A percentile compares a stretch with the other conserved stretches of the same genome.
phyloP scores from a whole-genome alignment of 2,113 vertebrate species.

The Pandion haliaetus region DNA sequence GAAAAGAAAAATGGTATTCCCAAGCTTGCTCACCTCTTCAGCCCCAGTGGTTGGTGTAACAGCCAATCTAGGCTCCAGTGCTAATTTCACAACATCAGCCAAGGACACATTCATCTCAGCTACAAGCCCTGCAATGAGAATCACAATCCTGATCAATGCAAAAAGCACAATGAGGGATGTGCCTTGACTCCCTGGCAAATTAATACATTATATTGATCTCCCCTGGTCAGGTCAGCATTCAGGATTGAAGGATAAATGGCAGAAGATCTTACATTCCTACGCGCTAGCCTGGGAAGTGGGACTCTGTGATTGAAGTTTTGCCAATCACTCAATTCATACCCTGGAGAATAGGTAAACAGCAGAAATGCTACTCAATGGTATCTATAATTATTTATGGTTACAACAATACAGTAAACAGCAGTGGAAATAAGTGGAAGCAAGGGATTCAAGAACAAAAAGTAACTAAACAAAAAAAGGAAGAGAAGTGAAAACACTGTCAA shows the following conservation, averaged over 20 bases:
- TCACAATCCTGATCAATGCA: constrained; percentile 33
- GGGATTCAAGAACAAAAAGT: constrained; percentile 29
- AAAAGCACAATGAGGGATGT: constrained; percentile 57
- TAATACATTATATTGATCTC: constrained; percentile 69
- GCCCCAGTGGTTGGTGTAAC: constrained; percentile 72
- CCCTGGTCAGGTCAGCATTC: constrained; percentile 55
- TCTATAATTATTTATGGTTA: constrained; percentile 63
- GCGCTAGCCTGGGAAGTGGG: not conserved
- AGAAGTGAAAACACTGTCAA: not conserved
- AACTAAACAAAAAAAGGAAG: not conserved
- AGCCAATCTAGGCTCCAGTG: constrained; percentile 75
- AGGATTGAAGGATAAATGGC: constrained; percentile 66
- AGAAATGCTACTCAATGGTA: constrained; percentile 55
- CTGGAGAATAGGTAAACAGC: constrained; percentile 26
- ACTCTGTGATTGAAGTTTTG: constrained; percentile 53
- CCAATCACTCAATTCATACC: constrained; percentile 36
- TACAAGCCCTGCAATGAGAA: constrained; percentile 75
- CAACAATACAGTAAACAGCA: constrained; percentile 7
- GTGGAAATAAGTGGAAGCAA: not conserved
- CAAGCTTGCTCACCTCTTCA: constrained; percentile 74
- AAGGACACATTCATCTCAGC: constrained; percentile 75
- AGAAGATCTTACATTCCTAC: constrained; percentile 55
- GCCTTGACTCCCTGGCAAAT: constrained; percentile 54
- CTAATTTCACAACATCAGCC: constrained; percentile 76
- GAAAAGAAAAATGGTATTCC: not conserved